Evolutionary conservation across 2,797 vertebrate genomes (phyloP), one percentile per base, ranked within the genome.

Genomic region (Protosalanx chinensis): DNA sequence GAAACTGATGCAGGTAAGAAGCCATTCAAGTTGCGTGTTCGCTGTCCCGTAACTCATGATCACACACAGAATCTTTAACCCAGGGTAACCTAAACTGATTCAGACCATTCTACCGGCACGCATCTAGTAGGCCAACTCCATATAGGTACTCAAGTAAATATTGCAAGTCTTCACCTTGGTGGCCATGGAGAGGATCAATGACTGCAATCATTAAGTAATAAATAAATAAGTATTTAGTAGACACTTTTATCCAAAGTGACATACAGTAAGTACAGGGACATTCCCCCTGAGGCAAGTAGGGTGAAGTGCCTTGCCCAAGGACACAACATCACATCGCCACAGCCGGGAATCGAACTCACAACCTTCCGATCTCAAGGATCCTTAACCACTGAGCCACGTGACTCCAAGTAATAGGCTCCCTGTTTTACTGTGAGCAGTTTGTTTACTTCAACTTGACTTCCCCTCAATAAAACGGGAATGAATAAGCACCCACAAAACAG

Each of bases 1-100:
- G 41, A 97, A 95, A 74, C 91, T 99, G 37, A 95, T 98, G 87
- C 97, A 98, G 97, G 97, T 97, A 94, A 86, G 51, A 10, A 5
- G 51, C 64, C 58, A 56, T 37, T 3, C 30, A 53, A 69, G 20
- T 66, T 58, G n/a, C 49, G 37, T 49, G 15, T 6, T 16, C 15
- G 5, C 51, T 56, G 6, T 56, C 51, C 27, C 72, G n/a, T 37
- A 32, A 29, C 16, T 16, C 51, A 56, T 56, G 51, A 56, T n/a
- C 51, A 56, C 15, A 16, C 7, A 56, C 18, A 16, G 5, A 18
- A n/a, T 56, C 51, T n/a, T 56, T 10, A 53, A 56, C 18, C 51
- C 18, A 56, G 51, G 51, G 15, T 56, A n/a, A 56, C 51, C 15
- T n/a, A 56, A 16, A 56, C 51, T 0, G 18, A 18, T 4, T 7